A percentile compares a stretch with the other conserved stretches of the same genome.
Evolutionary conservation across 2,797 vertebrate genomes (phyloP).

Genomic region (Loris lydekkerianus): DNA sequence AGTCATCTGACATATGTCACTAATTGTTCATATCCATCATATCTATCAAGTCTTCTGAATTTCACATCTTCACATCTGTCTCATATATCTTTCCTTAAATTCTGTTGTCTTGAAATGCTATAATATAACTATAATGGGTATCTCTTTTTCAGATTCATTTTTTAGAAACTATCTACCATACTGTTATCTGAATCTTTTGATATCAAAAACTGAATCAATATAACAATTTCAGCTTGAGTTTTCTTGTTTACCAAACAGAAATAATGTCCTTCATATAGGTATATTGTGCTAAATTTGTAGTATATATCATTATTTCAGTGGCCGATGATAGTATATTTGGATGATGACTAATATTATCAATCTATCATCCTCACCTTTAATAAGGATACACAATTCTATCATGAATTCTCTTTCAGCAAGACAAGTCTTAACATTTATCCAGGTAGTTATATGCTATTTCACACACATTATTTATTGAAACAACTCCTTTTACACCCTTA

Average conservation of each 20-base stretch:
- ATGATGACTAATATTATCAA: background rate
- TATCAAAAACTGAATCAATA: background rate
- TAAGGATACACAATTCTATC: background rate
- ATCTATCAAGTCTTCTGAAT: background rate
- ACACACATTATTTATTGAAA: background rate
- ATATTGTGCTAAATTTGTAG: background rate
- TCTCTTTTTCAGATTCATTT: background rate
- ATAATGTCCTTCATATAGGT: background rate
- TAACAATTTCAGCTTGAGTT: background rate
- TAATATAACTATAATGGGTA: no score
- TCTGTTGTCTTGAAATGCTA: background rate
- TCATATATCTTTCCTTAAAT: background rate
- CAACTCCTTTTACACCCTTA: background rate
- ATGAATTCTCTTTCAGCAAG: background rate
- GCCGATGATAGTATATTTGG: background rate
- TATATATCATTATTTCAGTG: background rate
- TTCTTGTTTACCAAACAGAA: background rate
- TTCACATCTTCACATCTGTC: background rate
- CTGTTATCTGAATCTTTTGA: background rate
- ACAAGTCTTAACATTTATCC: background rate
- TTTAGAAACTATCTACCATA: background rate
- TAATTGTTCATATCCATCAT: background rate
- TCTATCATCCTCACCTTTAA: background rate
- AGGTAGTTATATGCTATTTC: background rate
- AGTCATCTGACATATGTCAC: background rate